Percentiles rank a stretch among this genome's conserved stretches.
Conservation (phyloP, 2,888 invertebrate species). For the Dorcus hopei region DNA sequence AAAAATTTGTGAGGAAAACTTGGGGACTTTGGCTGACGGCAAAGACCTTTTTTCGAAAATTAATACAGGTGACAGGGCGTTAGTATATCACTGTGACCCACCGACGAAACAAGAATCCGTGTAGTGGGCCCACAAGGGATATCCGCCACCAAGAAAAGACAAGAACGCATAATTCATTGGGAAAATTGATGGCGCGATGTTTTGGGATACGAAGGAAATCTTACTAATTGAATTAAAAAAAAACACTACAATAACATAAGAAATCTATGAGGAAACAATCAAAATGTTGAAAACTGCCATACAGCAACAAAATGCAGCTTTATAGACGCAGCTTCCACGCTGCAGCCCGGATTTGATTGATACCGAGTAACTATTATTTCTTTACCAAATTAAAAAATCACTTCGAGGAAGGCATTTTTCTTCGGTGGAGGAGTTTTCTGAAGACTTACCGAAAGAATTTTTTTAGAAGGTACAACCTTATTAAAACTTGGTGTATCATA, state of each 20-base stretch:
- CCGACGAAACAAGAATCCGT: not conserved
- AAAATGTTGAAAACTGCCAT: not conserved
- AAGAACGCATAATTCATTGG: not conserved
- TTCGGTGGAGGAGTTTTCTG: not conserved
- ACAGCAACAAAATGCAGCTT: not conserved
- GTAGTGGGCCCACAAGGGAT: not conserved
- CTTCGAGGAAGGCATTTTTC: not conserved
- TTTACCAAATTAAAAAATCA: not conserved
- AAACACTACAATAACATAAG: not conserved
- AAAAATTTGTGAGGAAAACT: not conserved
- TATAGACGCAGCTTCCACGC: not conserved
- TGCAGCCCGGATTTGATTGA: not conserved
- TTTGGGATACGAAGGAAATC: not conserved
- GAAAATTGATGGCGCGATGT: not conserved
- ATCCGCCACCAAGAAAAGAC: conserved; percentile 3
- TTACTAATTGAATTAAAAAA: not conserved
- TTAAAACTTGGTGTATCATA: too few relatives aligned
- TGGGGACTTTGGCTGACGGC: not conserved
- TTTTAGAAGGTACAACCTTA: not conserved
- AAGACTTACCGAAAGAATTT: not conserved
- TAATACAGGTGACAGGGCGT: not conserved
- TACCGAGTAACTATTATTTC: not conserved
- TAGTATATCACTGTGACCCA: not conserved
- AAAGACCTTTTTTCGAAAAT: not conserved
- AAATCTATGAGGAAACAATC: not conserved